phyloP scores from a whole-genome alignment of 1,140 invertebrate genomes.

The Monomorium pharaonis region DNA sequence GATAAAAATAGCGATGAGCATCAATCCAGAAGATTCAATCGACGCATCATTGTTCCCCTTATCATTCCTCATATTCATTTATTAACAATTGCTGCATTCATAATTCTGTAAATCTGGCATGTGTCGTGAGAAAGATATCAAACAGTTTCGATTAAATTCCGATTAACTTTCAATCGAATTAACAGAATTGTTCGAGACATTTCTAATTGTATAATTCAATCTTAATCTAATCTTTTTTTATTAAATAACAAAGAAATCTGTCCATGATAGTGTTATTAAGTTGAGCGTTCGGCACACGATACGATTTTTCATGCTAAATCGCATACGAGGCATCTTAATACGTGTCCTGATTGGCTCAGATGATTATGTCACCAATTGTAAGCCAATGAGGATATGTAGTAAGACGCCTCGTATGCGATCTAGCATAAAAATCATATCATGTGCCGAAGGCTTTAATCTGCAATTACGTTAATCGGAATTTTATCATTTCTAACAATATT shows the following conservation, averaged over 20 bases:
- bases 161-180: neutral
- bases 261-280: neutral
- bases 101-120: neutral
- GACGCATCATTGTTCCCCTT: neutral
- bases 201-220: neutral
- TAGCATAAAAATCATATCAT: no score
- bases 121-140: neutral
- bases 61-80: neutral
- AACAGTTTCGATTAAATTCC: neutral
- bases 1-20: constrained; percentile 29
- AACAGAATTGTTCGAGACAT: neutral
- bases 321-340: no score
- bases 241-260: neutral
- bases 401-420: no score
- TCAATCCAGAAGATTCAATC: neutral
- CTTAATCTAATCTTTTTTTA: neutral
- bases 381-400: no score
- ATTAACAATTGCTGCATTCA: neutral
- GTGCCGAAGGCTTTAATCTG: no score
- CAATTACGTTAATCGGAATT: neutral
- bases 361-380: no score
- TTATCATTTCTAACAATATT: neutral
- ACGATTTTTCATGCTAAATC: no score
- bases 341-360: no score
- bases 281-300: no score